Percentiles rank a stretch among this genome's conserved stretches.
Evolutionary conservation across 2,113 vertebrate genomes (phyloP).

Genomic region (Hypocryptadius cinnamomeus): DNA sequence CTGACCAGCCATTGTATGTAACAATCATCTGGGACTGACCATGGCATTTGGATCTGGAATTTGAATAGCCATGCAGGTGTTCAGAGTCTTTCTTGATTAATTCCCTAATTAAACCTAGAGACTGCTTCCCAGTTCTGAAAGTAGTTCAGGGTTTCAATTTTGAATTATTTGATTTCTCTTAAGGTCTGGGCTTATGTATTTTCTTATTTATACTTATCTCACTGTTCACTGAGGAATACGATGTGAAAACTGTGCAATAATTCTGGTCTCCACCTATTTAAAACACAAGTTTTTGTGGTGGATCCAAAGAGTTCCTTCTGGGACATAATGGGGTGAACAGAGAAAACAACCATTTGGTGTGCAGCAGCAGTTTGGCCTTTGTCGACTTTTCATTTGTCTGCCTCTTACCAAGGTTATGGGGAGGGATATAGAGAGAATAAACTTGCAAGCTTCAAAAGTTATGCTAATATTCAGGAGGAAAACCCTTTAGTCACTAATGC

Average conservation of each 20-base stretch:
- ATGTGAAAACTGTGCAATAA: background rate
- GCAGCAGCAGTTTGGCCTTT: background rate
- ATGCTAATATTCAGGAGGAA: background rate
- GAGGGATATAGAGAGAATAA: background rate
- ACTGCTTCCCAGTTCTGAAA: background rate
- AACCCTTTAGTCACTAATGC: background rate
- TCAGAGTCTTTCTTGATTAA: background rate
- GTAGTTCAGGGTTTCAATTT: background rate
- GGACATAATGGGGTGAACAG: background rate
- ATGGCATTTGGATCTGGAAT: background rate
- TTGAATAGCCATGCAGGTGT: background rate
- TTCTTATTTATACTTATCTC: background rate
- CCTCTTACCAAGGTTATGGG: background rate
- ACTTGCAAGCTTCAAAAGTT: background rate
- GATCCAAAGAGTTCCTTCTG: background rate
- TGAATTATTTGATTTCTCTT: background rate
- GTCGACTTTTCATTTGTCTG: background rate
- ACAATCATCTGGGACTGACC: background rate
- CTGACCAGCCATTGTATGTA: background rate
- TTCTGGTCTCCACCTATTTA: background rate
- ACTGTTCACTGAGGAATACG: background rate
- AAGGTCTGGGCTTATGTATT: background rate
- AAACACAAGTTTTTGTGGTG: accelerated
- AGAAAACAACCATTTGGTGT: background rate
- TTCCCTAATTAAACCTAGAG: background rate